These are phyloP conservation scores for Pollimyrus isidori DNA, from an alignment of 2,113 vertebrate genomes.

Conservation along the genomic window DNA sequence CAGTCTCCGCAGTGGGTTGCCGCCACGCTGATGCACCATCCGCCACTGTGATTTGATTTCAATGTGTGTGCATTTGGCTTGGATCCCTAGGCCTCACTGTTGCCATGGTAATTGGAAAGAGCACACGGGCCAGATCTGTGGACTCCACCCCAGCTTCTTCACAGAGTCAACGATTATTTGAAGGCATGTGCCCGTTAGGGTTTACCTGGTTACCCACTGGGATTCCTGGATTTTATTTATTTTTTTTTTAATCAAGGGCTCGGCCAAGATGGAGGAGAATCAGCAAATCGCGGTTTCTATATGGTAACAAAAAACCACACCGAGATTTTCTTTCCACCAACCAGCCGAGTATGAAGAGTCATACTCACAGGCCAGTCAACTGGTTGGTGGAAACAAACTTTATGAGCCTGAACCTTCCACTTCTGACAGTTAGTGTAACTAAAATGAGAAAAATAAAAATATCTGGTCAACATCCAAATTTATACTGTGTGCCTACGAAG, in stretches of 20 bases:
- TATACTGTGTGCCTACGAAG: neutral
- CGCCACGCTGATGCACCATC: neutral
- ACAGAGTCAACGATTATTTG: neutral
- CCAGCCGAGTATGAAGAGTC: neutral
- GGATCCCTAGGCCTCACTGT: constrained; percentile 13
- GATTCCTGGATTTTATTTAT: neutral
- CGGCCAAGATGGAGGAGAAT: neutral
- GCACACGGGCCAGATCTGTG: neutral
- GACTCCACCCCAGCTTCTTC: neutral
- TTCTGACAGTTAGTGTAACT: neutral
- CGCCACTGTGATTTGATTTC: constrained; percentile 26
- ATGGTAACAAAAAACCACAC: neutral
- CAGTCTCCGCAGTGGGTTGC: neutral
- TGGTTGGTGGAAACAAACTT: neutral
- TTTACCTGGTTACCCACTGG: neutral
- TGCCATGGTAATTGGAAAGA: constrained; percentile 29
- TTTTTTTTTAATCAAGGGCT: neutral
- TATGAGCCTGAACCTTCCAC: neutral
- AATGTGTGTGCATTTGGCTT: neutral
- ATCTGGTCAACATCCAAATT: neutral
- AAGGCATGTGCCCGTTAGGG: neutral
- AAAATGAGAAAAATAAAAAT: neutral
- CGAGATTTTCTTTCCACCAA: neutral
- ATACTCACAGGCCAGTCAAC: neutral
- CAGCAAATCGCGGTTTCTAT: neutral